Evolutionary conservation across 1,140 invertebrate species (phyloP), one percentile per base, ranked within the genome.

Genomic region (Pantala flavescens): DNA sequence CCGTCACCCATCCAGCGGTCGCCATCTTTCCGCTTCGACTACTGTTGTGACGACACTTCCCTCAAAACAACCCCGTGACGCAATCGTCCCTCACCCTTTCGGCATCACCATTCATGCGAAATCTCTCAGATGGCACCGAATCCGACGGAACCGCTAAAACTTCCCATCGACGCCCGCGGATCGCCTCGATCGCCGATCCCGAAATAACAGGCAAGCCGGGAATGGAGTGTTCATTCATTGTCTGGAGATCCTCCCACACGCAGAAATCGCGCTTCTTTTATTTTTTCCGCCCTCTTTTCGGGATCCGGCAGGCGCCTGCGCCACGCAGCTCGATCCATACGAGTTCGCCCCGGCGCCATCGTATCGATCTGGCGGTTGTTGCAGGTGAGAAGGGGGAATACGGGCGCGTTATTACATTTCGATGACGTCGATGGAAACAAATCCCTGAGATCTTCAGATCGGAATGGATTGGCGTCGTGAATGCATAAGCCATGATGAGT

Each of bases 331-430:
- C 49, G 49, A 63, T 63, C 49, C 49, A 63, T 63, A 63, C 49
- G 16, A 19, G 49, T 21, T 16, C 12, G 49, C n/a, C 12, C 49
- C n/a, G 49, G n/a, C 49, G 49, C 49, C n/a, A 63, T 49, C 43
- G 16, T 63, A 63, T 63, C 49, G 49, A 63, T 63, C n/a, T 63
- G 49, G 49, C 49, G 49, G 49, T 63, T 63, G 49, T 63, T 63
- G 49, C 49, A 63, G 49, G 49, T 63, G 49, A 21, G 49, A 63
- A 14, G n/a, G 49, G 3, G 49, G 49, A 12, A 63, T 63, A 19
- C 49, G 16, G 49, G 49, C 14, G 12, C 49, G n/a, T 63, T 63
- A 63, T 63, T 63, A 63, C 49, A 21, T 63, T 21, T 63, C 49
- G 49, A 63, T 63, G 49, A 63, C 49, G 49, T 63, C 49, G 49